A percentile compares a stretch with the other conserved stretches of the same genome.
These are phyloP conservation scores for Spilogale gracilis DNA, from an alignment of 2,113 vertebrate species.

Conservation along the genomic window DNA sequence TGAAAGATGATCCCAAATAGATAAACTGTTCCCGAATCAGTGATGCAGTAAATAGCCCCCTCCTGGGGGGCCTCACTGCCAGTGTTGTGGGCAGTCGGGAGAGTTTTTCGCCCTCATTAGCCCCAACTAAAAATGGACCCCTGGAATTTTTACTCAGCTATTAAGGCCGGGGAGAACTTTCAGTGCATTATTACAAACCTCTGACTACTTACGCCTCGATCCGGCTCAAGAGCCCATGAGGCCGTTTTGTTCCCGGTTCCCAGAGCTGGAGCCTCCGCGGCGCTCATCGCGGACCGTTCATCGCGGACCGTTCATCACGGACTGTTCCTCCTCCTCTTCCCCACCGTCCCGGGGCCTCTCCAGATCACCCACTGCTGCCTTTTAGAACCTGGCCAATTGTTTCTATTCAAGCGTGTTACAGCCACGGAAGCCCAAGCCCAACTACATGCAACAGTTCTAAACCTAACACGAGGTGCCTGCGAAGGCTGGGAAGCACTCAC, in stretches of 20 bases:
- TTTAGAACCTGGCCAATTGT: not conserved
- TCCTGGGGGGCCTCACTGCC: not conserved
- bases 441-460: not conserved
- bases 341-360: not conserved
- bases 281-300: not conserved
- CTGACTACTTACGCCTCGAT: not conserved
- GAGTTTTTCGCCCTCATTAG: not conserved
- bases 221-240: rapidly evolving
- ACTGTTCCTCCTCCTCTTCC: not conserved
- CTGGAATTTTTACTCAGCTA: not conserved
- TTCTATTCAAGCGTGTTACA: not conserved
- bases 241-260: not conserved
- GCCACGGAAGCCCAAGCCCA: not conserved
- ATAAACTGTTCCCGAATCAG: not conserved
- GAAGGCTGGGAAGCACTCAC: too few relatives aligned
- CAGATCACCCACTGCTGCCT: not conserved
- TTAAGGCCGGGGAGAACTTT: not conserved
- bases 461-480: not conserved
- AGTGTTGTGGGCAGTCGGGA: not conserved
- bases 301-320: too few relatives aligned
- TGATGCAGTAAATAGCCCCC: not conserved
- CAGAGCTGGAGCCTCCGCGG: not conserved
- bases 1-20: slow-evolving; percentile 32
- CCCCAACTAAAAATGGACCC: not conserved
- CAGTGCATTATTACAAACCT: not conserved